A percentile compares a stretch with the other conserved stretches of the same genome.
phyloP scores from a whole-genome alignment of 2,113 vertebrate genomes.

The Gymnobelideus leadbeateri region DNA sequence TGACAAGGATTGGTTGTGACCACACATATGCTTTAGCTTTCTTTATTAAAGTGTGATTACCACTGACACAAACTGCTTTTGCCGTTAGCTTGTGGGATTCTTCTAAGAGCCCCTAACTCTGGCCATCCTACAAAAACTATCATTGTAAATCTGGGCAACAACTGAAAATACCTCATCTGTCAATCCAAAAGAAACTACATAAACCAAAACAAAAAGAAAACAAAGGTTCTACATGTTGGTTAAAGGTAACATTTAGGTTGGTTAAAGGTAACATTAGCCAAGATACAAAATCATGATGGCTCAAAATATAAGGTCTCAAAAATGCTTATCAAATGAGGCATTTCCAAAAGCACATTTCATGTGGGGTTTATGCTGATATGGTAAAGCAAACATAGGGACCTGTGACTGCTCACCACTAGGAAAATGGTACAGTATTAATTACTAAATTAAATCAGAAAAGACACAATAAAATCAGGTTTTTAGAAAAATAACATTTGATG shows the following conservation, averaged over 20 bases:
- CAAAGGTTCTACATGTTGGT: conserved; percentile 31
- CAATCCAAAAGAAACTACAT: conserved; percentile 25
- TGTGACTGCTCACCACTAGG: conserved; percentile 6
- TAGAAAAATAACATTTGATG: background rate
- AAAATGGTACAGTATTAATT: conserved; percentile 21
- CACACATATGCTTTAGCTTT: conserved; percentile 84
- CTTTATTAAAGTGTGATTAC: conserved; percentile 62
- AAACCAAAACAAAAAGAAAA: conserved; percentile 28
- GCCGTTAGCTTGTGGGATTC: conserved; percentile 46
- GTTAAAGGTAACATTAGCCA: too few species aligned
- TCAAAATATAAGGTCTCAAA: conserved; percentile 35
- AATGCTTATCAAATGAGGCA: background rate
- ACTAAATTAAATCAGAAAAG: background rate
- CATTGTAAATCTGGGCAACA: conserved; percentile 34
- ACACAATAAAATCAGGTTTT: conserved; percentile 11
- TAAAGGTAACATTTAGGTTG: conserved; percentile 36
- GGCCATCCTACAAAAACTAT: conserved; percentile 52
- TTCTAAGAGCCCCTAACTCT: conserved; percentile 40
- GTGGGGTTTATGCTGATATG: background rate
- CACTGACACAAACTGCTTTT: conserved; percentile 64
- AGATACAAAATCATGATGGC: conserved; percentile 35
- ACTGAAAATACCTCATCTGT: conserved; percentile 44
- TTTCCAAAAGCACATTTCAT: background rate
- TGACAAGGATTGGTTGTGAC: conserved; percentile 82
- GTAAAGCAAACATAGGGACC: background rate